phyloP scores from a whole-genome alignment of 2,113 vertebrate species.

The Cairina moschata region DNA sequence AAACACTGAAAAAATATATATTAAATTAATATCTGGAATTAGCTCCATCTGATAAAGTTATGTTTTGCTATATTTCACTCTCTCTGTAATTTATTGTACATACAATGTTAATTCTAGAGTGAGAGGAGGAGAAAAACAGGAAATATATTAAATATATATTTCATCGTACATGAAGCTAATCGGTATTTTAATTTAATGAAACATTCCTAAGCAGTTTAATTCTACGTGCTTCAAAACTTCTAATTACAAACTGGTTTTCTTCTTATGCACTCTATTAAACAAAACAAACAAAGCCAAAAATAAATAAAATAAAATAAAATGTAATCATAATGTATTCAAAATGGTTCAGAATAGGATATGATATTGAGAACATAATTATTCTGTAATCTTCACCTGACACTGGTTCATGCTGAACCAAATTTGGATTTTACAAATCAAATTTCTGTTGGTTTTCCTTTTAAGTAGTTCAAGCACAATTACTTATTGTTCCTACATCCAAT shows the following conservation, averaged over 20 bases:
- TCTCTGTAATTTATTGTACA: background rate
- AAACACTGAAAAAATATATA: background rate
- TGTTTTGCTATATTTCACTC: slow-evolving; percentile 4
- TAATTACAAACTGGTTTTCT: background rate
- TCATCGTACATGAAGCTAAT: background rate
- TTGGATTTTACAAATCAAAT: background rate
- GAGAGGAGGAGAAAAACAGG: background rate
- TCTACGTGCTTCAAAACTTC: background rate
- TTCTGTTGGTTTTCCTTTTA: background rate
- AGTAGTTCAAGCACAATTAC: background rate
- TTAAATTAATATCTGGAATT: slow-evolving; percentile 29
- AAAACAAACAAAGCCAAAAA: background rate
- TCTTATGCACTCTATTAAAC: background rate
- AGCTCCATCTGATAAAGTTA: background rate
- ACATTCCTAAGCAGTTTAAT: background rate
- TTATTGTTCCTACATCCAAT: background rate
- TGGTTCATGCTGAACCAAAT: background rate
- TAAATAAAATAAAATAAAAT: background rate
- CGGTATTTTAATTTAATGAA: background rate
- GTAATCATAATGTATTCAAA: background rate
- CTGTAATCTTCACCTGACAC: background rate
- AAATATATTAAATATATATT: slow-evolving; percentile 13
- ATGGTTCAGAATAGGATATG: background rate
- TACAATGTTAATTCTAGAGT: background rate
- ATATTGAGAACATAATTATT: background rate